Conservation (phyloP, 2,888 invertebrate species). For the Bembecia ichneumoniformis region DNA sequence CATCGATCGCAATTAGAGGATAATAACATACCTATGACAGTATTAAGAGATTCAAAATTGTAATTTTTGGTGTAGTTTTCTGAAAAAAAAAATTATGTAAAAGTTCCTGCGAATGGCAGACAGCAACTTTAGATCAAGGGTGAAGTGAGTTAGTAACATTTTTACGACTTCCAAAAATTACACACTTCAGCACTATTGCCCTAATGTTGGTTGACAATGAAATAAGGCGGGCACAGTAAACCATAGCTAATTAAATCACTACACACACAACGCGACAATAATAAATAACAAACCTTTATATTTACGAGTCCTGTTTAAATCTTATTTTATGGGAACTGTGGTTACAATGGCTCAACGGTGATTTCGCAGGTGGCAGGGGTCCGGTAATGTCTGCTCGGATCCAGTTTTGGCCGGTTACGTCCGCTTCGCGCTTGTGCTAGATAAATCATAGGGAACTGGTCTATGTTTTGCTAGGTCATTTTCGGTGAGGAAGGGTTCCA, state of each 20-base stretch:
- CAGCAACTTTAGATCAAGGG: too few relatives aligned
- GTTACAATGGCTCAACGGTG: constrained; percentile 48
- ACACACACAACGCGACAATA: constrained; percentile 23
- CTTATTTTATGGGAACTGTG: constrained; percentile 71
- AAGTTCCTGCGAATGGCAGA: too few relatives aligned
- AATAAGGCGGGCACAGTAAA: constrained; percentile 31
- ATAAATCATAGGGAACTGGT: constrained; percentile 27
- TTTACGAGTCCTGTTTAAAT: constrained; percentile 40
- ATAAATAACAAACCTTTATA: constrained; percentile 22
- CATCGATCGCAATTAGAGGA: too few relatives aligned
- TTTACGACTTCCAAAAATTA: constrained; percentile 1
- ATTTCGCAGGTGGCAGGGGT: constrained; percentile 43
- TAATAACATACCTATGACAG: too few relatives aligned
- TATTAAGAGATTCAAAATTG: too few relatives aligned
- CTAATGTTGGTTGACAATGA: constrained; percentile 12
- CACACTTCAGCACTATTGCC: background rate
- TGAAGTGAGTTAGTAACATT: background rate
- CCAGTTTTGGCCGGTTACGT: constrained; percentile 16
- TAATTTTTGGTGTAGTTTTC: too few relatives aligned
- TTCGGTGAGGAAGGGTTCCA: constrained; percentile 3
- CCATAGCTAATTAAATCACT: constrained; percentile 49
- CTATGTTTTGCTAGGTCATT: constrained; percentile 34
- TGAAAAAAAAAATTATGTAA: too few relatives aligned
- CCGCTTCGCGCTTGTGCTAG: constrained; percentile 3
- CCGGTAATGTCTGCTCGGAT: constrained; percentile 12